Evolutionary conservation across 2,113 vertebrate genomes (phyloP), one percentile per base, ranked within the genome.

Genomic region (Brienomyrus brachyistius): DNA sequence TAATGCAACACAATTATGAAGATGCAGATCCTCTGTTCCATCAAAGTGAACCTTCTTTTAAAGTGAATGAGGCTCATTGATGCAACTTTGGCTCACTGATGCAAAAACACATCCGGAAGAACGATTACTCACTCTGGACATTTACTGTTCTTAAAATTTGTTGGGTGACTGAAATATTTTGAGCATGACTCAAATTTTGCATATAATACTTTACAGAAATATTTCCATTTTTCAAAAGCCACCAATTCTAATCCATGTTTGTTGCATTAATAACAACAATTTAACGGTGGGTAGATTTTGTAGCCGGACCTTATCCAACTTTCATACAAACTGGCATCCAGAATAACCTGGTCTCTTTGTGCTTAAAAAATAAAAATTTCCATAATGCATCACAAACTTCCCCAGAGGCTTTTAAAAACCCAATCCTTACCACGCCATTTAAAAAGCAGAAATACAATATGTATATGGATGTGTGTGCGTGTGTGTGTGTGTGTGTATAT

Each of bases 41-140:
- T 47, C 43, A 31, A 86, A 52, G 48, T 86, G 27, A 27, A 51
- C n/a, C 50, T 23, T 23, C 13, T 87, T 59, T 87, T 27, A 62
- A 40, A 43, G 54, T 56, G 3, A 23, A 27, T 31, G 85, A 31
- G 11, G 45, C 35, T 17, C 5, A 31, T 10, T 10, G 17, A 89
- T 83, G 35, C 51, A 56, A 47, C 88, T 83, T 89, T 84, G 88
- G 74, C 52, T 89, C 19, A 47, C 56, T 45, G 51, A 89, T n/a
- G 77, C 9, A 83, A 89, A 82, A 80, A 89, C 52, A 9, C 50
- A 83, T 27, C 50, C 17, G 23, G 35, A 54, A 89, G 31, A 84
- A 59, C 31, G 77, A 80, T 19, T 74, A 77, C 9, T 82, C 10
- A 31, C 21, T 88, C 45, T 40, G 31, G 70, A 7, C 45, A 19